These are phyloP conservation scores for Antedon mediterranea DNA, from an alignment of 53 echinoderm and acorn worm species.

Conservation along the genomic window DNA sequence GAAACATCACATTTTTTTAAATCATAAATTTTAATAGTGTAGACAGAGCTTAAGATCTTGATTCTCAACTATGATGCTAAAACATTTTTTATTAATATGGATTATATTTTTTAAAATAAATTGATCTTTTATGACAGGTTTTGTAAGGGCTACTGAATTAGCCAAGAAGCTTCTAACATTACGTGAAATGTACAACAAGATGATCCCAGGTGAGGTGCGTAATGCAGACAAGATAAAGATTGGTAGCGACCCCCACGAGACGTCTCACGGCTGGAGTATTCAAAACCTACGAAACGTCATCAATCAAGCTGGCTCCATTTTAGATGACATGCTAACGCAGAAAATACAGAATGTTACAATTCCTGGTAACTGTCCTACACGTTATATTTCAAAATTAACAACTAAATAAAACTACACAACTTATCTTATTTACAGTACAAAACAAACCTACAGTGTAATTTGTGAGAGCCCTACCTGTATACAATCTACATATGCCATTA, in stretches of 20 bases:
- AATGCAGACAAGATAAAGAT: slow-evolving; percentile 37
- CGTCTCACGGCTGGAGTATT: slow-evolving; percentile 57
- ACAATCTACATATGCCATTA: no score
- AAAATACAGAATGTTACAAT: background rate
- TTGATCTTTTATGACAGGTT: slow-evolving; percentile 26
- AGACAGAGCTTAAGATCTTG: no score
- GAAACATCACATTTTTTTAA: no score
- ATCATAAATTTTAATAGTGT: no score
- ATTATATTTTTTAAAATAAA: no score
- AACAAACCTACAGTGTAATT: no score
- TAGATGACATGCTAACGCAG: slow-evolving; percentile 48
- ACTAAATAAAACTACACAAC: no score
- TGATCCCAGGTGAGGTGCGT: slow-evolving; percentile 38
- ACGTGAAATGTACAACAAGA: slow-evolving; percentile 55
- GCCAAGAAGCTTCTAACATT: slow-evolving; percentile 42
- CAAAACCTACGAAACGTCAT: slow-evolving; percentile 48
- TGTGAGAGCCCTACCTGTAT: no score
- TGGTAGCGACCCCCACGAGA: slow-evolving; percentile 37
- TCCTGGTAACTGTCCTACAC: background rate
- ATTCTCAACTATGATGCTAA: background rate
- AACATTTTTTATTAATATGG: background rate
- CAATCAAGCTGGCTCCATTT: slow-evolving; percentile 40
- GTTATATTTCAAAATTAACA: no score
- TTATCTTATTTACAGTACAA: no score
- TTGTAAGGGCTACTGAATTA: slow-evolving; percentile 44